Conservation (phyloP, 1,140 invertebrate genomes). For the Daktulosphaira vitifoliae region DNA sequence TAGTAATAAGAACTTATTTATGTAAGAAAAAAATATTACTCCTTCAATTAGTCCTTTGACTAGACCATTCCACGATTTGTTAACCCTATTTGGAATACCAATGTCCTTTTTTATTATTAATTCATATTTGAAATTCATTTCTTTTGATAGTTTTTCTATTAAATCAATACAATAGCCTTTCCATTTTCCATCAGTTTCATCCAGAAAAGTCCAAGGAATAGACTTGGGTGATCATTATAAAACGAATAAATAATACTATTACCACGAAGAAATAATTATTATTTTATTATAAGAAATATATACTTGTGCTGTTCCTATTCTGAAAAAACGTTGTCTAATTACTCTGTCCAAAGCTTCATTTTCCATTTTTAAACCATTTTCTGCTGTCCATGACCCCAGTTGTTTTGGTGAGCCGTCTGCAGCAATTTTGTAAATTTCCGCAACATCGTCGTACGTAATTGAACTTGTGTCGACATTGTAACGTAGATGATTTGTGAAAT, state of each 20-base stretch:
- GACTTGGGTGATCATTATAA: too few species aligned
- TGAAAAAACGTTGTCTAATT: neutral
- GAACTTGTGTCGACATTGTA: neutral
- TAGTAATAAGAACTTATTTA: too few species aligned
- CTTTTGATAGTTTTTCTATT: constrained; percentile 58
- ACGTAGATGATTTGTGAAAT: neutral
- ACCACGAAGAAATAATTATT: neutral
- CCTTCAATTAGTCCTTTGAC: constrained; percentile 81
- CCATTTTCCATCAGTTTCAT: constrained; percentile 52
- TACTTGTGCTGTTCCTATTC: neutral
- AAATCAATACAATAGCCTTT: constrained; percentile 91
- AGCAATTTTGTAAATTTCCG: neutral
- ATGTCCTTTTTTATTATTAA: constrained; percentile 66
- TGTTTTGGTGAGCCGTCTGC: neutral
- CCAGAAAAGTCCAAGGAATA: constrained; percentile 38
- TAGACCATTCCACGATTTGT: constrained; percentile 82
- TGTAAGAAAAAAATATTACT: constrained; percentile 46
- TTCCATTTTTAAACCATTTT: constrained; percentile 5
- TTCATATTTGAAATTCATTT: constrained; percentile 83
- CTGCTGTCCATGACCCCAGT: constrained; percentile 2
- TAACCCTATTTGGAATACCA: constrained; percentile 54
- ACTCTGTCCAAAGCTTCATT: neutral
- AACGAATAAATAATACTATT: too few species aligned
- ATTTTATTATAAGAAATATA: neutral
- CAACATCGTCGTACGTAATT: constrained; percentile 6